phyloP scores from a whole-genome alignment of 2,888 invertebrate genomes.

The Drosophila anomalipes region DNA sequence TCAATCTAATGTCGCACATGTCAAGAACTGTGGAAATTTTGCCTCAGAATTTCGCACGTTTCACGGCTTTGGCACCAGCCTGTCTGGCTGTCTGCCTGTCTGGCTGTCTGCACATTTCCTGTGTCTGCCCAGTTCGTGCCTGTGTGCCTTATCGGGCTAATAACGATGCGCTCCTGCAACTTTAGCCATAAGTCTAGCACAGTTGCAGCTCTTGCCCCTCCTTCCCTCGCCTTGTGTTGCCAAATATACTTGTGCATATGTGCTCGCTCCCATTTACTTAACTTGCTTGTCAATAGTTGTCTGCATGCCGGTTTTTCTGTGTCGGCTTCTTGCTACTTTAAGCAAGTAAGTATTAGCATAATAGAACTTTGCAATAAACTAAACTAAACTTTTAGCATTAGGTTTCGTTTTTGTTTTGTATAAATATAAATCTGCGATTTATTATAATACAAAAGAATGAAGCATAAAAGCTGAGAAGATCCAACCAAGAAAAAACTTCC shows the following conservation, averaged over 20 bases:
- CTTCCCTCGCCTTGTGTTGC: conserved; percentile 21
- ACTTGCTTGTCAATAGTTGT: conserved; percentile 41
- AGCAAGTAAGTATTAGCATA: background rate
- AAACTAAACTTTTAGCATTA: background rate
- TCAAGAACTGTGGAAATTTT: conserved; percentile 71
- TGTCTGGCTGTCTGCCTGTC: conserved; percentile 51
- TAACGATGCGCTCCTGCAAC: conserved; percentile 48
- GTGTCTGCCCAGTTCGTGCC: conserved; percentile 56
- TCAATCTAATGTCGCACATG: conserved; percentile 77
- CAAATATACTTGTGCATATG: conserved; percentile 61
- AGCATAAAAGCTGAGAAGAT: background rate
- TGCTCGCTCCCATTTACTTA: conserved; percentile 35
- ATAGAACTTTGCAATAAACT: background rate
- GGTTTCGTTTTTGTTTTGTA: background rate
- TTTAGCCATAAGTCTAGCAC: conserved; percentile 48
- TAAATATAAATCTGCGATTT: background rate
- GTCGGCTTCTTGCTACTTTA: background rate
- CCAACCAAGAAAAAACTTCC: background rate
- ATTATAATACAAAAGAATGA: background rate
- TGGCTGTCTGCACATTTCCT: conserved; percentile 51
- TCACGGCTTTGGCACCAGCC: conserved; percentile 33
- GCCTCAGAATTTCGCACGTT: conserved; percentile 71
- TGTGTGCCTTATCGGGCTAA: conserved; percentile 70
- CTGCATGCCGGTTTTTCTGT: background rate
- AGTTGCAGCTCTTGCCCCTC: conserved; percentile 29